Evolutionary conservation across 2,113 vertebrate genomes (phyloP).

Genomic region (Cinclus cinclus): DNA sequence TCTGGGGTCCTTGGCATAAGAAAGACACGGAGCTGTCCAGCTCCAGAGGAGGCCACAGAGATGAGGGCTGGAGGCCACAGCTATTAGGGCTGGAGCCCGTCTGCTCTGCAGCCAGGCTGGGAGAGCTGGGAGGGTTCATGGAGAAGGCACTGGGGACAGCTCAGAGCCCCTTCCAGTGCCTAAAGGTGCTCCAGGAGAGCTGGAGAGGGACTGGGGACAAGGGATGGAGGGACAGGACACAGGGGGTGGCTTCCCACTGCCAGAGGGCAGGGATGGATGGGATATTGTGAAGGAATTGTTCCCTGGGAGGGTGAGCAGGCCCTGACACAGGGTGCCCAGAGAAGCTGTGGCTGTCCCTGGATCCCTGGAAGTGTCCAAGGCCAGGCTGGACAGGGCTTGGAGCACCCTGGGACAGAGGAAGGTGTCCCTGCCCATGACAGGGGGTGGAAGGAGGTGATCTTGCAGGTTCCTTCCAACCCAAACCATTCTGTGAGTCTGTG

Average conservation of each 20-base stretch:
- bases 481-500: not conserved
- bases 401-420: fast-evolving
- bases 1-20: not conserved
- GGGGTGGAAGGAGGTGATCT: not conserved
- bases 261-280: not conserved
- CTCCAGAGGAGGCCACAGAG: not conserved
- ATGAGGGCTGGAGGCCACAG: not conserved
- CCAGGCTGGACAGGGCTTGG: fast-evolving
- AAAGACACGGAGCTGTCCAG: not conserved
- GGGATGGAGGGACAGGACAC: not conserved
- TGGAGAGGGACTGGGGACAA: not conserved
- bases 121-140: not conserved
- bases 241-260: not conserved
- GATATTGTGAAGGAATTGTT: not conserved
- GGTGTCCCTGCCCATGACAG: not conserved
- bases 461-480: not conserved
- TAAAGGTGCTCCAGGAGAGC: not conserved
- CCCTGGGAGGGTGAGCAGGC: fast-evolving
- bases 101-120: not conserved
- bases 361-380: not conserved
- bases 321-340: not conserved
- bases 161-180: not conserved
- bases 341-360: not conserved
- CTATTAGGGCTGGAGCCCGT: not conserved
- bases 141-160: not conserved